Evolutionary conservation across 2,113 vertebrate genomes (phyloP).

Genomic region (Myanophis thanlyinensis): DNA sequence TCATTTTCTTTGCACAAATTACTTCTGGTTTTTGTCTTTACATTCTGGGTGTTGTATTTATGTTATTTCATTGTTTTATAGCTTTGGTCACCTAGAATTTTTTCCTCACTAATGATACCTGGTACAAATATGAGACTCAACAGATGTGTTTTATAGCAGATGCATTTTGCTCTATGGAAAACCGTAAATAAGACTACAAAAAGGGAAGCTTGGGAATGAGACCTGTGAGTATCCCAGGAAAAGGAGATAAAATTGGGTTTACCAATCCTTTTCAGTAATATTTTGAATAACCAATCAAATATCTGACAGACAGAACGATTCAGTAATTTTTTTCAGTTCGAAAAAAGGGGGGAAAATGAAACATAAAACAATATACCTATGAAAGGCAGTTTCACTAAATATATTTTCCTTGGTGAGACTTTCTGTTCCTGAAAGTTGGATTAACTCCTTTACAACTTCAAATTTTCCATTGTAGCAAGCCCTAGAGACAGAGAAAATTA

Average conservation of each 20-base stretch:
- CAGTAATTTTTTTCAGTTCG: not conserved
- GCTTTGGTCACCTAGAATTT: not conserved
- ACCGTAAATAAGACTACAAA: not conserved
- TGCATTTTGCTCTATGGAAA: not conserved
- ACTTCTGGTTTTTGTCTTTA: not conserved
- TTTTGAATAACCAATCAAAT: not conserved
- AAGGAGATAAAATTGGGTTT: not conserved
- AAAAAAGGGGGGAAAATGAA: fast-evolving
- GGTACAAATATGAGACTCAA: not conserved
- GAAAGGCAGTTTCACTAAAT: slow-evolving; percentile 94
- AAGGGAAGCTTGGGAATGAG: not conserved
- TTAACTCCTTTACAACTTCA: slow-evolving; percentile 84
- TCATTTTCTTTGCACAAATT: not conserved
- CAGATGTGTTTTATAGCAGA: not conserved
- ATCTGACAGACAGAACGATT: not conserved
- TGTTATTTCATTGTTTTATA: not conserved
- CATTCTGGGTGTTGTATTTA: not conserved
- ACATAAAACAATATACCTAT: slow-evolving; percentile 75
- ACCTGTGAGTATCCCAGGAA: not conserved
- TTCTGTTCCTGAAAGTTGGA: slow-evolving; percentile 86
- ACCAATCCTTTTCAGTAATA: not conserved
- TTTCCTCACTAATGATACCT: not conserved
- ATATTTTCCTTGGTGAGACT: slow-evolving; percentile 93
- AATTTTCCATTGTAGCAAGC: slow-evolving; percentile 90
- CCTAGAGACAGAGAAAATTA: slow-evolving; percentile 64